Base-by-base conservation (phyloP, 2,888 invertebrate species). In the Stenoptilia bipunctidactyla region DNA sequence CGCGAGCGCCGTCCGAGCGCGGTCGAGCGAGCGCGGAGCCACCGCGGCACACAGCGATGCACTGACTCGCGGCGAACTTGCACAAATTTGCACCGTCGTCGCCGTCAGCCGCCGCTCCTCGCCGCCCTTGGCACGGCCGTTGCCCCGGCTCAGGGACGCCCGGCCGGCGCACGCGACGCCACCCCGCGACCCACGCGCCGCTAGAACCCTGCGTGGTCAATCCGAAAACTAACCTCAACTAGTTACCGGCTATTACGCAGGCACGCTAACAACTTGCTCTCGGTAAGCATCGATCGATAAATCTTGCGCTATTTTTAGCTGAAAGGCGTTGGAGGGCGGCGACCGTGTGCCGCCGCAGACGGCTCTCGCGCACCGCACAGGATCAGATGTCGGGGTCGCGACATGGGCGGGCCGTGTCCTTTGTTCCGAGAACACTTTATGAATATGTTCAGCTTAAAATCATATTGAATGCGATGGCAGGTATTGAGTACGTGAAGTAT, bases 91-190 rank as follows among this genome's bases (percentile, higher is more conserved):
- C 80, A 68, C 63, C 45, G 64, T 63, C 80, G 80, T 76, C 20
- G 3, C 20, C 20, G 3, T 20, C n/a, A n/a, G n/a, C n/a, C 20
- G 20, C 20, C 20, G 3, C 20, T 20, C 20, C n/a, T n/a, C 79
- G 82, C 79, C 83, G 83, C 83, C 83, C 83, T 82, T 83, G 82
- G 80, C 82, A 77, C 79, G 83, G 83, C 77, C 83, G 82, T 82
- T 83, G 83, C 79, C 77, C 83, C 75, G 72, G 66, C 64, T 74
- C 82, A 82, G 83, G 82, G 80, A 82, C 82, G 79, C 67, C 68
- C 72, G 64, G 61, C 57, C 61, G n/a, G 79, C 80, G 80, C 80
- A 76, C 79, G 79, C 80, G 80, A 74, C 75, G 67, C 71, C 74
- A 62, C 73, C 74, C 68, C 66, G 67, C 70, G 52, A 53, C 68